Base-by-base conservation (phyloP, 2,888 invertebrate species). In the Morpho helenor region DNA sequence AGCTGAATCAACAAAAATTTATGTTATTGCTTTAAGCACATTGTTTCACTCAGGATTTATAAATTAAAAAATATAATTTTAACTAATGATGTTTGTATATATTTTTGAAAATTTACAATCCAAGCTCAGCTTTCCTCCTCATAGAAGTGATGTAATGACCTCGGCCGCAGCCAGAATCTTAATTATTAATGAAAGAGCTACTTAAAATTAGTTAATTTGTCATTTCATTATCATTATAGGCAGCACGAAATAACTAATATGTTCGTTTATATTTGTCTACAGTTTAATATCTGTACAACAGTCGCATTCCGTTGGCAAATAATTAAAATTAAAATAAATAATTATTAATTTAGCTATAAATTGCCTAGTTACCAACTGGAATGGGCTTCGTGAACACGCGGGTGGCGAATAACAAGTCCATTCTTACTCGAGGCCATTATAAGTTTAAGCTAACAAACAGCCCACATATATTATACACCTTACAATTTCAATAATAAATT, bases 281-380 rank as follows among this genome's bases (percentile, higher is more conserved):
- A 71, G 74, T 82, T 80, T 62, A 62, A 82, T 77, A 80, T 81
- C 89, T 90, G 86, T 90, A 90, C 90, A 90, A 75, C 77, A 87
- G 85, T 84, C 90, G 65, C 89, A 88, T 89, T 87, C 90, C 89
- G 87, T 86, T 87, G 89, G 90, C 84, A 86, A 87, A 85, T 76
- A 72, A 83, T 82, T 84, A 48, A 85, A 83, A 82, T 4, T 80
- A 85, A 76, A 84, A 86, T 85, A 84, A 85, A 83, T 82, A 86
- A 80, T 66, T 82, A 83, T 81, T 82, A 80, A 88, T 87, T 88
- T 86, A 84, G 82, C 88, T 89, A 89, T 75, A 82, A 87, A 84
- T 89, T 90, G 84, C 78, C 89, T 90, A 90, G 80, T 80, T 79
- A 85, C 90, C 90, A 84, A 84, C 76, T 70, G 87, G 89, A 89